phyloP scores from a whole-genome alignment of 2,888 invertebrate species.

The Noctua janthe region DNA sequence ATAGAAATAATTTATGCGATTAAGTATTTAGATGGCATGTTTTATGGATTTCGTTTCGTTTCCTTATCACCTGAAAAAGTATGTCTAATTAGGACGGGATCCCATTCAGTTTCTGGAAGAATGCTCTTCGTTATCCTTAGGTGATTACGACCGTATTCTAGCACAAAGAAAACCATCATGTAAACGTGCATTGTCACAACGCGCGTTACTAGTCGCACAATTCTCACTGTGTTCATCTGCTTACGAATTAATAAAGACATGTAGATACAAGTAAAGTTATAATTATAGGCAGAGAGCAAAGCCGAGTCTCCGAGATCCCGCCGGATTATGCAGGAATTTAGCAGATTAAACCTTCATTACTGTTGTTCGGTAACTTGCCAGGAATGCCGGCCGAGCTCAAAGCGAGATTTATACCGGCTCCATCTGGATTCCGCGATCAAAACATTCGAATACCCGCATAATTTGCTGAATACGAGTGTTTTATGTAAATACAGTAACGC shows the following conservation, averaged over 20 bases:
- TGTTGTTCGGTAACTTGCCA: slow-evolving; percentile 84
- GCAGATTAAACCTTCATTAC: slow-evolving; percentile 86
- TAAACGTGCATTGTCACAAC: background rate
- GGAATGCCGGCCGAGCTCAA: slow-evolving; percentile 80
- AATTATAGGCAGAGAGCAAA: slow-evolving; percentile 72
- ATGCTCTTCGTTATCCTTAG: background rate
- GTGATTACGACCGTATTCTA: background rate
- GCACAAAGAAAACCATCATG: background rate
- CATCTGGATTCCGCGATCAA: slow-evolving; percentile 77
- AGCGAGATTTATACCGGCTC: slow-evolving; percentile 81
- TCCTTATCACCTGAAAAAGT: slow-evolving; percentile 3
- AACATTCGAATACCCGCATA: slow-evolving; percentile 77
- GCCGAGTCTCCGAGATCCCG: slow-evolving; percentile 74
- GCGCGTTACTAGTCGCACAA: slow-evolving; percentile 16
- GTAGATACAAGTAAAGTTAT: slow-evolving; percentile 60
- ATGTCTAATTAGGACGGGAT: background rate
- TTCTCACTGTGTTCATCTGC: slow-evolving; percentile 36
- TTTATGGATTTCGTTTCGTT: slow-evolving; percentile 30
- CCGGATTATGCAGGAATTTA: slow-evolving; percentile 81
- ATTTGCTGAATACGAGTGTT: slow-evolving; percentile 79
- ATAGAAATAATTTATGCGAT: slow-evolving; percentile 53
- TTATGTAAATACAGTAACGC: slow-evolving; percentile 77
- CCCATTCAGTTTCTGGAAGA: background rate
- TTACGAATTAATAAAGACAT: slow-evolving; percentile 65
- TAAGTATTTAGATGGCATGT: slow-evolving; percentile 37